These are phyloP conservation scores for Diachasmimorpha longicaudata DNA, from an alignment of 1,140 invertebrate species.

Conservation along the genomic window DNA sequence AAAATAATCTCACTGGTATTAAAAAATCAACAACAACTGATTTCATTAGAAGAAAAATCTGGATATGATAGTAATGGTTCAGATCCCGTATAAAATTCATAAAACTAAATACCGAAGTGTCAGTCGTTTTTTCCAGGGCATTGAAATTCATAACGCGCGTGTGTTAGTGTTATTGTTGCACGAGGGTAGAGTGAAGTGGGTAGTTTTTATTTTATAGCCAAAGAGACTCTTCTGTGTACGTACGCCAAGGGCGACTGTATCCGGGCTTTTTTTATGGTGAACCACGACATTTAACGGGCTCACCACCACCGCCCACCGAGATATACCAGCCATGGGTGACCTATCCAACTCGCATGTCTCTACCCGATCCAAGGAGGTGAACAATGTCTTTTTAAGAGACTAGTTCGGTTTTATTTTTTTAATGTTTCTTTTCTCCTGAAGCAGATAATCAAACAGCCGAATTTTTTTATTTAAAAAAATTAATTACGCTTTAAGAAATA, in stretches of 20 bases:
- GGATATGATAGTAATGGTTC: no score
- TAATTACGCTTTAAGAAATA: no score
- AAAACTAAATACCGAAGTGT: neutral
- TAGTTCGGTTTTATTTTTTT: no score
- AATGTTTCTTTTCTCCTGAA: no score
- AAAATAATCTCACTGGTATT: no score
- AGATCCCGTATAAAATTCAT: no score
- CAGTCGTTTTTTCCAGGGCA: neutral
- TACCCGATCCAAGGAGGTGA: neutral
- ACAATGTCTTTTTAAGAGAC: no score
- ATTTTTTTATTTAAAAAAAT: no score
- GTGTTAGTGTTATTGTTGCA: neutral
- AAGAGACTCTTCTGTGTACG: slow-evolving; percentile 17
- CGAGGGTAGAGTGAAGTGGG: slow-evolving; percentile 14
- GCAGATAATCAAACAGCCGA: no score
- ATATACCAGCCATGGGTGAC: neutral
- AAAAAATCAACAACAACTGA: no score
- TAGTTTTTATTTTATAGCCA: slow-evolving; percentile 56
- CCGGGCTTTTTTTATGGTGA: slow-evolving; percentile 58
- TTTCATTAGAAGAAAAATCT: no score
- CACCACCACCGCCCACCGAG: slow-evolving; percentile 41
- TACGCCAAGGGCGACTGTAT: slow-evolving; percentile 38
- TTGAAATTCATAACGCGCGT: neutral
- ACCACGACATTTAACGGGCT: slow-evolving; percentile 60
- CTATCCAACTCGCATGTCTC: slow-evolving; percentile 4